These are phyloP conservation scores for Scalopus aquaticus DNA, from an alignment of 2,113 vertebrate genomes.

Conservation along the genomic window DNA sequence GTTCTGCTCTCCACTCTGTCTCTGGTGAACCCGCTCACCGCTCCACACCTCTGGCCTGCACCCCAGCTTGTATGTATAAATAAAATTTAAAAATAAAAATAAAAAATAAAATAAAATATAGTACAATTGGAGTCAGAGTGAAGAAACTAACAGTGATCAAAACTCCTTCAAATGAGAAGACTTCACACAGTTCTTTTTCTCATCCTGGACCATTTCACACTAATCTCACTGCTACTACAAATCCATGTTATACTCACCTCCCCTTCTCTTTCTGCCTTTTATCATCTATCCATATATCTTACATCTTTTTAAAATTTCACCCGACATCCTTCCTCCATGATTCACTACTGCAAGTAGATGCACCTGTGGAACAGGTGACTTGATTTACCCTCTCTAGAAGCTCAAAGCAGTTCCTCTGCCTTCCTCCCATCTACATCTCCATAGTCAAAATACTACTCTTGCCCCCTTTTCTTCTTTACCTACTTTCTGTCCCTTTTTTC, in stretches of 20 bases:
- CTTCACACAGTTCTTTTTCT: not conserved
- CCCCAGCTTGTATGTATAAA: too few species aligned
- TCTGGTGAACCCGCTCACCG: too few species aligned
- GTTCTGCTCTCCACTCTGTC: too few species aligned
- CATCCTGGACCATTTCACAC: not conserved
- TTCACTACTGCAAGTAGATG: not conserved
- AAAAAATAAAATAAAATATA: too few species aligned
- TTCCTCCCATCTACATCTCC: not conserved
- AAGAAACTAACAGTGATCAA: too few species aligned
- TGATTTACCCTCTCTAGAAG: not conserved
- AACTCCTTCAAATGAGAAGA: too few species aligned
- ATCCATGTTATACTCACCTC: not conserved
- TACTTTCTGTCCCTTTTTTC: not conserved
- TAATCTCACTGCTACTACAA: not conserved
- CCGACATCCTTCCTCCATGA: not conserved
- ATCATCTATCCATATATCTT: too few species aligned
- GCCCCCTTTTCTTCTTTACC: not conserved
- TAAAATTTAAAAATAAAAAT: too few species aligned
- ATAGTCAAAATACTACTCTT: not conserved
- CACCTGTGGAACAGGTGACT: not conserved
- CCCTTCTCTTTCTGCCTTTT: not conserved
- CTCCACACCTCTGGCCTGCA: too few species aligned
- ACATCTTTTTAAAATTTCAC: not conserved
- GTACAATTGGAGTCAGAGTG: too few species aligned
- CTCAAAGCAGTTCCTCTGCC: not conserved